phyloP scores from a whole-genome alignment of 1,140 invertebrate genomes.

The Conus ventricosus region DNA sequence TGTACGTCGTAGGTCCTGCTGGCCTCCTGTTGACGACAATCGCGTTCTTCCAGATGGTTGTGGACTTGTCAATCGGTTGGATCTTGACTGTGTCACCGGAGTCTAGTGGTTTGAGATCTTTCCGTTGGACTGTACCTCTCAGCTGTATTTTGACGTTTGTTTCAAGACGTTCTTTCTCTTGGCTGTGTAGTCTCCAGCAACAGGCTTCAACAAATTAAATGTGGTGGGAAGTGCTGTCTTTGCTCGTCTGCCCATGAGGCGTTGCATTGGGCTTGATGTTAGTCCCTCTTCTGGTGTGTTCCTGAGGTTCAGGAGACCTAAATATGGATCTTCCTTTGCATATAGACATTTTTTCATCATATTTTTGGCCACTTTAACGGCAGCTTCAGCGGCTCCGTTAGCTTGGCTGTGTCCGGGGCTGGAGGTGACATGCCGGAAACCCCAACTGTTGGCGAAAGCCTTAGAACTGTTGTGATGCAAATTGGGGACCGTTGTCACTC shows the following conservation, averaged over 20 bases:
- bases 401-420: slow-evolving; percentile 42
- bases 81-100: slow-evolving; percentile 36
- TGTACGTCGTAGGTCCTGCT: slow-evolving; percentile 27
- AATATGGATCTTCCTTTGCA: slow-evolving; percentile 44
- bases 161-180: neutral
- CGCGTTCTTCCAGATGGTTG: slow-evolving; percentile 26
- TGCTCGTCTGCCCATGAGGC: slow-evolving; percentile 41
- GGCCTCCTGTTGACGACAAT: neutral
- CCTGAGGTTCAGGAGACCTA: slow-evolving; percentile 49
- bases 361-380: slow-evolving; percentile 47
- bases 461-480: slow-evolving; percentile 40
- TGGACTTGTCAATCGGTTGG: slow-evolving; percentile 9
- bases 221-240: slow-evolving; percentile 39
- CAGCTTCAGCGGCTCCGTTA: slow-evolving; percentile 54
- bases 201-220: slow-evolving; percentile 8
- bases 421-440: neutral
- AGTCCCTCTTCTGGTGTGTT: slow-evolving; percentile 43
- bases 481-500: slow-evolving; percentile 50
- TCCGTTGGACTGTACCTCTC: slow-evolving; percentile 6
- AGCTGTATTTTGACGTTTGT: slow-evolving; percentile 3
- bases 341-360: slow-evolving; percentile 47
- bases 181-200: neutral
- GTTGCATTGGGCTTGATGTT: slow-evolving; percentile 36
- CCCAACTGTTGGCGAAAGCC: slow-evolving; percentile 18
- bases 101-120: slow-evolving; percentile 27